phyloP scores from a whole-genome alignment of 2,888 invertebrate species.

The Cenopis cana region DNA sequence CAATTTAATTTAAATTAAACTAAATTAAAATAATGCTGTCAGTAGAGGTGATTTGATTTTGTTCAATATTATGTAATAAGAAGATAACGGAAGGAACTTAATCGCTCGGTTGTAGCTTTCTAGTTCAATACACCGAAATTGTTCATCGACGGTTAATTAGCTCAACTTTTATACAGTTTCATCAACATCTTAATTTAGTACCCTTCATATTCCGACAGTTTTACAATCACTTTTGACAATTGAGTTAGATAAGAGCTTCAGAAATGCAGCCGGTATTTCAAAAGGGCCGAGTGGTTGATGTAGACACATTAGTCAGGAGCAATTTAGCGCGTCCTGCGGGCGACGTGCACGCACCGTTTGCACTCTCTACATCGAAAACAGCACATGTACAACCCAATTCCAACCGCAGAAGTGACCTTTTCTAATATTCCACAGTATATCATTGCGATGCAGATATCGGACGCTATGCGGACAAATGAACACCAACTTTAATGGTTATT shows the following conservation, averaged over 20 bases:
- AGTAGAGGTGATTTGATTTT: constrained; percentile 7
- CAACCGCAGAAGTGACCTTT: background rate
- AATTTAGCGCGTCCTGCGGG: constrained; percentile 61
- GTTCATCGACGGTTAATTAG: too few relatives aligned
- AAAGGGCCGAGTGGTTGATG: constrained; percentile 44
- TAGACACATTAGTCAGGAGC: constrained; percentile 59
- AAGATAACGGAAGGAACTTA: too few relatives aligned
- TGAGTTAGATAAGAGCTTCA: background rate
- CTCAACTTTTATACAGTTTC: too few relatives aligned
- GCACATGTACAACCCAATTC: constrained; percentile 1
- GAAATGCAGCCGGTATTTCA: constrained; percentile 32
- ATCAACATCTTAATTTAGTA: too few relatives aligned
- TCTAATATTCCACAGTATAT: constrained; percentile 10
- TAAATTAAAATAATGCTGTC: too few relatives aligned
- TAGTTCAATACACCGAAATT: too few relatives aligned
- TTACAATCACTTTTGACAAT: background rate
- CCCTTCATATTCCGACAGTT: too few relatives aligned
- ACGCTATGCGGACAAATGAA: constrained; percentile 31
- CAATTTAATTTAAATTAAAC: too few relatives aligned
- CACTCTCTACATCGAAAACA: background rate
- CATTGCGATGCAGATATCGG: constrained; percentile 30
- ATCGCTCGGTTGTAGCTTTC: too few relatives aligned
- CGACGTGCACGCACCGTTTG: constrained; percentile 57
- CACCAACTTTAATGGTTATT: constrained; percentile 37
- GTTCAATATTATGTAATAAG: background rate